Base-by-base conservation (phyloP, 2,888 invertebrate genomes). In the Lottia gigantea region DNA sequence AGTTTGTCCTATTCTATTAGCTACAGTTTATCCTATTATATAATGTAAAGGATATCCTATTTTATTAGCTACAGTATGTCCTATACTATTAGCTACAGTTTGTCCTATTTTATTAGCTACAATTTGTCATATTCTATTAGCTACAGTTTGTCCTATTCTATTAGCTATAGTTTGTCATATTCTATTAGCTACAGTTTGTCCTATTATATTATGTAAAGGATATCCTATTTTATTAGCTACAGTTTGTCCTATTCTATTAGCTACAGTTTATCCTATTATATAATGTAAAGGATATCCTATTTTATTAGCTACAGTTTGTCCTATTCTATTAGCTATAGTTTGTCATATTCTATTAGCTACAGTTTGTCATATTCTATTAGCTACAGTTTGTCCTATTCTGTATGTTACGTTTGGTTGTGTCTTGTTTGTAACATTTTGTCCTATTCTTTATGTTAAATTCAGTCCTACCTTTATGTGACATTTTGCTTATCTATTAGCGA, bases 381-480 rank as follows among this genome's bases (percentile, higher is more conserved):
- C 15, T 61, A 26, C 25, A n/a, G 14, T 25, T 63, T 31, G 15
- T 63, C 31, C 25, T 45, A 23, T 25, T 49, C 55, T 31, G 7
- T 23, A 25, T 16, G 16, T 16, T 26, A 16, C 55, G 16, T 3
- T 49, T 66, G 11, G 66, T 55, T 49, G 12, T 65, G 19, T n/a
- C 6, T 6, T 31, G 6, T 31, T 14, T 23, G 26, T 31, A 26
- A 23, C 26, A 16, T 62, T 63, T 55, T 46, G n/a, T 46, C 45
- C 46, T 16, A 19, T 15, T 63, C 15, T 23, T 23, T 16, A 45
- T 16, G 40, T 46, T 46, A 25, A 12, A 46, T 62, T 19, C 25
- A 19, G 31, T 49, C 46, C 46, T 25, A 14, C 46, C 23, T 14
- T 49, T 23, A 23, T 85, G 87, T 80, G 84, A 19, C 16, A 23